Percentiles rank a stretch among this genome's conserved stretches.
Evolutionary conservation across 35 echinoderm and acorn worm genomes (phyloP).

Genomic region (Apostichopus japonicus): DNA sequence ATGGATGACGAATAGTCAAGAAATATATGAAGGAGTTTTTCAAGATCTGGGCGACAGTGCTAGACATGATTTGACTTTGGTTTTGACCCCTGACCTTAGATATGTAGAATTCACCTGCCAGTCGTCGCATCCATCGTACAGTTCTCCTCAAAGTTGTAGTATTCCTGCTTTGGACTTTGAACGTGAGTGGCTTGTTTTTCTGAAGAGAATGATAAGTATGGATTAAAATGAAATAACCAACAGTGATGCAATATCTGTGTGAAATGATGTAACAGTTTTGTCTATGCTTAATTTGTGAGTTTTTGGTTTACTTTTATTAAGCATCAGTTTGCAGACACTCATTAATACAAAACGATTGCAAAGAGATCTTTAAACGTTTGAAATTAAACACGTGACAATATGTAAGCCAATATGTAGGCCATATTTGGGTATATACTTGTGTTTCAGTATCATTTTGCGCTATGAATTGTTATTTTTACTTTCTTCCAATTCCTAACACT

Average conservation of each 20-base stretch:
- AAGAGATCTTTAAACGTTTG: too few relatives aligned
- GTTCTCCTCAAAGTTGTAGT: conserved; percentile 62
- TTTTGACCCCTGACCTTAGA: conserved; percentile 64
- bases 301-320: too few relatives aligned
- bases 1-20: conserved; percentile 64
- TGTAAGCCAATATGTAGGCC: too few relatives aligned
- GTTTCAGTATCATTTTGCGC: too few relatives aligned
- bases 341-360: too few relatives aligned
- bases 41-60: conserved; percentile 41
- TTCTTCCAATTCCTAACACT: too few relatives aligned
- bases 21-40: conserved; percentile 52
- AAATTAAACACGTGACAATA: too few relatives aligned
- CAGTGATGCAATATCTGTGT: not conserved
- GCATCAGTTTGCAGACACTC: too few relatives aligned
- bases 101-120: conserved; percentile 73
- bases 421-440: too few relatives aligned
- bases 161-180: conserved; percentile 70
- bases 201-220: not conserved
- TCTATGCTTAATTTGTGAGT: too few relatives aligned
- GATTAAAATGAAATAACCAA: not conserved
- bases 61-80: conserved; percentile 57
- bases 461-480: too few relatives aligned
- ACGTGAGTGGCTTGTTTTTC: conserved; percentile 56
- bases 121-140: conserved; percentile 80
- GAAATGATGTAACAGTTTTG: too few relatives aligned